Evolutionary conservation across 2,113 vertebrate species (phyloP).

Genomic region (Mellivora capensis): DNA sequence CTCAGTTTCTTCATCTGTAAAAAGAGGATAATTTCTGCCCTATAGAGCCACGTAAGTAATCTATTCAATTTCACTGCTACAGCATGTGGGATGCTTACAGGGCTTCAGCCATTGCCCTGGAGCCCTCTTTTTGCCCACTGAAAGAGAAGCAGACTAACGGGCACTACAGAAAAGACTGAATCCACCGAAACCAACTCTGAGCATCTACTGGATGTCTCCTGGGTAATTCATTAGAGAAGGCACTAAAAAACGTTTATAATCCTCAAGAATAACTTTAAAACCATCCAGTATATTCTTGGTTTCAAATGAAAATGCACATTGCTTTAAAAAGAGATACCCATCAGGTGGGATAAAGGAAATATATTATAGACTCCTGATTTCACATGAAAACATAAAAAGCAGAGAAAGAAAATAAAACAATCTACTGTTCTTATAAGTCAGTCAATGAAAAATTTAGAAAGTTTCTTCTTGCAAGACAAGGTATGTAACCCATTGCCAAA

Average conservation of each 20-base stretch:
- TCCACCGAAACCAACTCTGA: neutral
- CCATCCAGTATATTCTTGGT: neutral
- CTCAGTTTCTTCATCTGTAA: neutral
- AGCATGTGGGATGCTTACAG: neutral
- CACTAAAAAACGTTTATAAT: neutral
- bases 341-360: neutral
- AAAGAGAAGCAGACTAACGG: neutral
- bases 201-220: neutral
- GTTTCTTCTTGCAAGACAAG: slow-evolving; percentile 17
- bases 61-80: neutral
- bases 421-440: neutral
- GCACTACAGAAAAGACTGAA: neutral
- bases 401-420: neutral
- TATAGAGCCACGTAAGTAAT: neutral
- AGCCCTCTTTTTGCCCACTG: neutral
- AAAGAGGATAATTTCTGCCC: neutral
- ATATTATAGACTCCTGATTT: neutral
- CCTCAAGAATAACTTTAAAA: neutral
- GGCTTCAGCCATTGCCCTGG: neutral
- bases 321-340: neutral
- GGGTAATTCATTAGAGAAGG: neutral
- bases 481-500: neutral
- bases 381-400: neutral
- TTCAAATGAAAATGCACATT: neutral
- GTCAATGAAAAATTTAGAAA: slow-evolving; percentile 11